Evolutionary conservation across 2,113 vertebrate genomes (phyloP), one percentile per base, ranked within the genome.

Genomic region (Notarius lentiginosus): DNA sequence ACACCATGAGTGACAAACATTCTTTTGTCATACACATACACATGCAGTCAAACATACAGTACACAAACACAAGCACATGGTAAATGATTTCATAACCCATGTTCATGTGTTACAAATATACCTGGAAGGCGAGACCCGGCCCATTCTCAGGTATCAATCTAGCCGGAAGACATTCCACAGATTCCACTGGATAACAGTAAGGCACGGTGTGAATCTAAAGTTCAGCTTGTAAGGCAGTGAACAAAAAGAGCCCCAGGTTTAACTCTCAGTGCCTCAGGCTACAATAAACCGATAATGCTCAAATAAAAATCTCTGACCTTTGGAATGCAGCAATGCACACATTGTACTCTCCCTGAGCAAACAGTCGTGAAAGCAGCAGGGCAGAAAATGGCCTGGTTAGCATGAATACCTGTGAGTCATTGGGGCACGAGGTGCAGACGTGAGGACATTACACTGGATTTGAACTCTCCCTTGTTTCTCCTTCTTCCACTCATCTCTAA

Each of bases 91-190:
- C 60, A 66, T 47, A 84, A 18, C 73, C 65, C 47, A 30, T 66
- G 76, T 53, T 79, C 73, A 22, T 77, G 53, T 17, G n/a, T 68
- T 51, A 72, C 68, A 66, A 76, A 86, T 86, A 83, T 63, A 86
- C 53, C 27, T 86, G 53, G 20, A 79, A 9, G 84, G 49, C 56
- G 9, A 56, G 24, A 88, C 72, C 79, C 86, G 89, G 77, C 86
- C 79, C 30, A 30, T 56, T 76, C 80, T 90, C 82, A 90, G 79
- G 79, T 88, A 89, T 79, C 90, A 91, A 86, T 91, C 90, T 83
- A 92, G 89, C 84, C n/a, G 24, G 70, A 90, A 86, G 73, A 90
- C 81, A 92, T 91, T 91, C 92, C 88, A 88, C 84, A 85, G 91
- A 93, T 92, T 94, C 91, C 90, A 80, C 49, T 24, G 53, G 61